Percentiles rank a stretch among this genome's conserved stretches.
Conservation (phyloP, 2,888 invertebrate genomes). For the Leucophenga maculata region DNA sequence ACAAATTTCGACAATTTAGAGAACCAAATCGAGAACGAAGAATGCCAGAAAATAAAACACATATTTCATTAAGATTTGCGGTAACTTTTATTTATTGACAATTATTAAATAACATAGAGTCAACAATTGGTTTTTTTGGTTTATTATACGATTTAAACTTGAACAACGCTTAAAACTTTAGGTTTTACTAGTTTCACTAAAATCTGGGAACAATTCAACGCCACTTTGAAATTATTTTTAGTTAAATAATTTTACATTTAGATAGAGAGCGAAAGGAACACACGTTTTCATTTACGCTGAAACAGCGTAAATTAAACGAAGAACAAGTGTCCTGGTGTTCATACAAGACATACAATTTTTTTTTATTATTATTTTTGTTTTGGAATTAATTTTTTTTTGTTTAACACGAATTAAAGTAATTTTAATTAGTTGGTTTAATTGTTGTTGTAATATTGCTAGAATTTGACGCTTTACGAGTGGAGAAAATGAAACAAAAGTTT, state of each 20-base stretch:
- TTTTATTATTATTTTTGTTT: too few species aligned
- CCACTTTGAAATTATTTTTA: too few species aligned
- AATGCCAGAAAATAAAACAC: slow-evolving; percentile 60
- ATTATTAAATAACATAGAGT: slow-evolving; percentile 47
- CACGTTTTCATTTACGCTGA: slow-evolving; percentile 8
- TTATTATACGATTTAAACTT: slow-evolving; percentile 20
- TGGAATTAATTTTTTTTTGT: too few species aligned
- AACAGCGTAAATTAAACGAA: neutral
- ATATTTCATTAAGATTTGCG: slow-evolving; percentile 60
- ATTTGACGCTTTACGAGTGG: slow-evolving; percentile 61
- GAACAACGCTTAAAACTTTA: slow-evolving; percentile 23
- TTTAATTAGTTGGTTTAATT: neutral
- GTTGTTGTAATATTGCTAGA: slow-evolving; percentile 40
- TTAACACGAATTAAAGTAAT: too few species aligned
- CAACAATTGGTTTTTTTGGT: slow-evolving; percentile 50
- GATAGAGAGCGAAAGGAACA: slow-evolving; percentile 26
- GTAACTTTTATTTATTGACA: slow-evolving; percentile 67
- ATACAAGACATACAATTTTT: too few species aligned
- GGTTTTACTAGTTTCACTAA: slow-evolving; percentile 12
- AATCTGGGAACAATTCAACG: slow-evolving; percentile 38
- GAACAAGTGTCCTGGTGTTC: too few species aligned
- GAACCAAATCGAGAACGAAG: neutral
- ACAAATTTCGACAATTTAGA: neutral
- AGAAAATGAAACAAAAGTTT: slow-evolving; percentile 22
- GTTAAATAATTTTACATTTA: slow-evolving; percentile 34